A percentile compares a stretch with the other conserved stretches of the same genome.
phyloP scores from a whole-genome alignment of 2,797 vertebrate species.

The Peromyscus eremicus region DNA sequence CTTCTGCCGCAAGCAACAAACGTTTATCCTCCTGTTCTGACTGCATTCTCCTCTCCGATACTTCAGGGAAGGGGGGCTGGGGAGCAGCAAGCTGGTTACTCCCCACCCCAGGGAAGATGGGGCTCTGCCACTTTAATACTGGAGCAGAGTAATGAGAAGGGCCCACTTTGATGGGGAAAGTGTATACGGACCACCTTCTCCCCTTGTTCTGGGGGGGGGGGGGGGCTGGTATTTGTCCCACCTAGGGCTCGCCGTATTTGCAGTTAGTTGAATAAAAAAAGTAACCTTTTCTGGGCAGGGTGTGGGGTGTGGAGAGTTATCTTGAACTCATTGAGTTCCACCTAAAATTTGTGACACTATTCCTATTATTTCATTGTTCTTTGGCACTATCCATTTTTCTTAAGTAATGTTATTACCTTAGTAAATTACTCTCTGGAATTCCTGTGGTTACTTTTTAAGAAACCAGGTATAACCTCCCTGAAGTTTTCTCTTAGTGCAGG shows the following conservation, averaged over 20 bases:
- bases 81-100: conserved; percentile 54
- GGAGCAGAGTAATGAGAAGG: conserved; percentile 63
- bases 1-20: conserved; percentile 77
- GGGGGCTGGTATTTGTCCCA: conserved; percentile 69
- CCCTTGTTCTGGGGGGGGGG: conserved; percentile 53
- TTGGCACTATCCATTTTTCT: neutral
- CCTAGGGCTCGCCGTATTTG: conserved; percentile 84
- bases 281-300: neutral
- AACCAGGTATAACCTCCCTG: neutral
- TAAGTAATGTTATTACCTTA: neutral
- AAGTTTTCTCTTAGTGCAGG: neutral
- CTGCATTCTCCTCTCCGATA: neutral
- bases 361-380: neutral
- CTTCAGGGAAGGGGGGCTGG: conserved; percentile 20
- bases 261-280: conserved; percentile 89
- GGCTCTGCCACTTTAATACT: conserved; percentile 64
- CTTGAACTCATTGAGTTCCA: neutral
- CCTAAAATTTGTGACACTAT: neutral
- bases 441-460: neutral
- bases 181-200: conserved; percentile 2
- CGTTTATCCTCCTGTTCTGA: conserved; percentile 51
- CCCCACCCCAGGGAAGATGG: conserved; percentile 70
- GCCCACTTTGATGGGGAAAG: neutral
- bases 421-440: neutral
- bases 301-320: neutral